A percentile compares a stretch with the other conserved stretches of the same genome.
These are phyloP conservation scores for Lepidocyrtoides sp. DNA, from an alignment of 2,888 invertebrate species.

Conservation along the genomic window DNA sequence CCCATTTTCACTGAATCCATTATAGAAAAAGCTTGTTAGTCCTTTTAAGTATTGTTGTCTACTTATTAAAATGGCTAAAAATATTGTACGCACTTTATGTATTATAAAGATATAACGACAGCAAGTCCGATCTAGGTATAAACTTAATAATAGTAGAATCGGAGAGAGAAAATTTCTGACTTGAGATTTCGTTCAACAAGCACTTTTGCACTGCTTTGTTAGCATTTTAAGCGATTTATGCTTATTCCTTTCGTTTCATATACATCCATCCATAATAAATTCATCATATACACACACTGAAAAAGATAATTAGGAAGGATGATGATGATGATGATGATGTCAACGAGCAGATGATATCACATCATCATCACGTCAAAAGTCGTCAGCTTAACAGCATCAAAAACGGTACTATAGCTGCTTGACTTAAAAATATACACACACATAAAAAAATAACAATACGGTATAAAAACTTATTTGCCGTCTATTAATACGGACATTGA, in stretches of 20 bases:
- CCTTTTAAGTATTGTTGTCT: slow-evolving; percentile 39
- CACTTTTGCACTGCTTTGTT: slow-evolving; percentile 36
- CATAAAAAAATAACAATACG: neutral
- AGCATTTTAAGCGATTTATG: slow-evolving; percentile 54
- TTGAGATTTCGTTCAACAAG: slow-evolving; percentile 3
- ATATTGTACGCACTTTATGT: neutral
- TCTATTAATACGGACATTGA: neutral
- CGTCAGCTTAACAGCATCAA: slow-evolving; percentile 23
- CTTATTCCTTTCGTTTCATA: slow-evolving; percentile 7
- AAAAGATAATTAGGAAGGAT: slow-evolving; percentile 16
- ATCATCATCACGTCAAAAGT: slow-evolving; percentile 40
- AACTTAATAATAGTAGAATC: neutral
- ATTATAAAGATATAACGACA: neutral
- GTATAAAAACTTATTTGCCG: neutral
- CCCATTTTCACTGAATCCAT: slow-evolving; percentile 63
- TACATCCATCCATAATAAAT: slow-evolving; percentile 17
- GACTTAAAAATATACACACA: neutral
- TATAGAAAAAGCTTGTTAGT: slow-evolving; percentile 68
- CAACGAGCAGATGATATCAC: neutral
- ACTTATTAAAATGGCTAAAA: slow-evolving; percentile 4
- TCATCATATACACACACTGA: neutral
- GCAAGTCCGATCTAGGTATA: neutral
- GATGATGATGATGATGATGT: slow-evolving; percentile 14
- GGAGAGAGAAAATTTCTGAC: slow-evolving; percentile 8
- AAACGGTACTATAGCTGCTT: neutral